These are phyloP conservation scores for Eupithecia tripunctaria DNA, from an alignment of 2,888 invertebrate species.

Conservation along the genomic window DNA sequence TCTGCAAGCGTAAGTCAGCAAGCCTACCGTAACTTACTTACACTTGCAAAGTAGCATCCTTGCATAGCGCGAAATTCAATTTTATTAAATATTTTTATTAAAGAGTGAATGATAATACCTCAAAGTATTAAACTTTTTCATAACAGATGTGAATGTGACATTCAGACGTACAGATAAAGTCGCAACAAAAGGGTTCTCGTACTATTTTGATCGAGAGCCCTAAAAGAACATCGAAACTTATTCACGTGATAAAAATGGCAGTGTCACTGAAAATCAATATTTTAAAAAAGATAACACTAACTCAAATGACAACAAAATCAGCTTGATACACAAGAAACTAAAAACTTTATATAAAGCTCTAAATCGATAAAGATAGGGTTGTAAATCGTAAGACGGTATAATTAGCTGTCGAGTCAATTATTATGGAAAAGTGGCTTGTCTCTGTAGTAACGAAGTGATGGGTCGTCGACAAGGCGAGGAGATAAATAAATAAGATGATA, in stretches of 20 bases:
- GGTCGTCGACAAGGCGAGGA: constrained; percentile 71
- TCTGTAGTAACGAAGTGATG: constrained; percentile 77
- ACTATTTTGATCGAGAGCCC: constrained; percentile 12
- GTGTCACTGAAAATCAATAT: constrained; percentile 74
- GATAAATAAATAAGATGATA: constrained; percentile 81
- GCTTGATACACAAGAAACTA: neutral
- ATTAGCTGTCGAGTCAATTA: constrained; percentile 69
- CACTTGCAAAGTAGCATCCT: no score
- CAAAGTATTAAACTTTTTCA: neutral
- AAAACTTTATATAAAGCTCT: constrained; percentile 24
- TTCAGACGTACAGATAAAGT: neutral
- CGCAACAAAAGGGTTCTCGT: constrained; percentile 3
- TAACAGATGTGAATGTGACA: neutral
- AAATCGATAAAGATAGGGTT: neutral
- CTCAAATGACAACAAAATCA: constrained; percentile 42
- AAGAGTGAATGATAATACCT: neutral
- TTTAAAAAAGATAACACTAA: constrained; percentile 60
- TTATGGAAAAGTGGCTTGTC: constrained; percentile 75
- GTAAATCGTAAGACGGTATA: constrained; percentile 22
- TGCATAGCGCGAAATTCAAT: neutral
- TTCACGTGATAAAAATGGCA: constrained; percentile 69
- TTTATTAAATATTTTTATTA: neutral
- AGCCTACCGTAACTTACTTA: no score
- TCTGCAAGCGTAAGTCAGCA: no score
- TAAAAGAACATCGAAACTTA: constrained; percentile 50